A percentile compares a stretch with the other conserved stretches of the same genome.
Conservation (phyloP, 2,888 invertebrate genomes). For the Julus scanicus region DNA sequence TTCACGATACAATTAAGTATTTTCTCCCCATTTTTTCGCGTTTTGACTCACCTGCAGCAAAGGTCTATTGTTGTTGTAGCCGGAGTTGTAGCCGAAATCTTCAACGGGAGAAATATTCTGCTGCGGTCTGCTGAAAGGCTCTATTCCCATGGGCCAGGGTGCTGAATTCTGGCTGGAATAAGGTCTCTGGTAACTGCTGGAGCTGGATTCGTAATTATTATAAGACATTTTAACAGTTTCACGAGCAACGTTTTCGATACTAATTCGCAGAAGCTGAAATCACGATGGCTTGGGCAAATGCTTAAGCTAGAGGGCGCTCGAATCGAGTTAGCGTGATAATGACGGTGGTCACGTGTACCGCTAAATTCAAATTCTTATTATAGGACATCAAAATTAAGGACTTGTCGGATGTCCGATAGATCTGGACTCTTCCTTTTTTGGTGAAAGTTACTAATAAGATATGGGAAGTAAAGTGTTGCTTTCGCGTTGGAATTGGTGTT, state of each 20-base stretch:
- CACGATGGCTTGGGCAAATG: background rate
- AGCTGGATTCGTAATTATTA: conserved; percentile 8
- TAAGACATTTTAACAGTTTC: background rate
- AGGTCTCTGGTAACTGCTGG: conserved; percentile 1
- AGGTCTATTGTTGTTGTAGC: conserved; percentile 25
- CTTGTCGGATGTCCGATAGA: no score
- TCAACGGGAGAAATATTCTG: background rate
- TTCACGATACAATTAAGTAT: background rate
- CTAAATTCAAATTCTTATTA: background rate
- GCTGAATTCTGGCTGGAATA: background rate
- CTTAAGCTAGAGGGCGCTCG: background rate
- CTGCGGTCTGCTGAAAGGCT: background rate
- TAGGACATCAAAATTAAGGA: no score
- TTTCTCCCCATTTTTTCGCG: background rate
- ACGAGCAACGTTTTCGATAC: background rate
- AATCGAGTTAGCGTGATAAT: background rate
- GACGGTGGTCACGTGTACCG: background rate
- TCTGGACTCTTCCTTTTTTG: no score
- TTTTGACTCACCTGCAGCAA: conserved; percentile 10
- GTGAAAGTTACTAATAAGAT: no score
- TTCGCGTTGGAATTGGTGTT: background rate
- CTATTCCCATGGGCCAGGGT: background rate
- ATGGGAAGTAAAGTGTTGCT: background rate
- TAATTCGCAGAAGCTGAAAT: no score
- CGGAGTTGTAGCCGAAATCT: background rate